A percentile compares a stretch with the other conserved stretches of the same genome.
phyloP scores from a whole-genome alignment of 1,140 invertebrate genomes.

The Nephotettix cincticeps region DNA sequence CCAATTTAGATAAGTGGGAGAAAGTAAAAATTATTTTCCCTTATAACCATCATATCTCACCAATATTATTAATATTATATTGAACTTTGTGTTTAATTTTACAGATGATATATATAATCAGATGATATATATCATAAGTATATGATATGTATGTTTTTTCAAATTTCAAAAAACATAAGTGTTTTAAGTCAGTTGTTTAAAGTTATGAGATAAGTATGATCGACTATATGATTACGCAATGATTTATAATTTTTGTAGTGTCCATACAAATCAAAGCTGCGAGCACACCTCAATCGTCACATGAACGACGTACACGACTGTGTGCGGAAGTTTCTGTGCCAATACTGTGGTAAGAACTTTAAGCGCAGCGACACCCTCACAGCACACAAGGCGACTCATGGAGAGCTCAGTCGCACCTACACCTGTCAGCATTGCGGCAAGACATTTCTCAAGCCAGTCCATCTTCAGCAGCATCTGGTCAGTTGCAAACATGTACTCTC shows the following conservation, averaged over 20 bases:
- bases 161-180: too few species aligned
- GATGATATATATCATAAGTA: too few species aligned
- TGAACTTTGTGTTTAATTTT: too few species aligned
- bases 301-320: slow-evolving; percentile 14
- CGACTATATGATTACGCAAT: too few species aligned
- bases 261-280: slow-evolving; percentile 22
- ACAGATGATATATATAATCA: too few species aligned
- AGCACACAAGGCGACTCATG: slow-evolving; percentile 22
- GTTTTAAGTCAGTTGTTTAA: too few species aligned
- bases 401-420: neutral
- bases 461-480: slow-evolving; percentile 25
- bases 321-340: slow-evolving; percentile 22
- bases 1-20: too few species aligned
- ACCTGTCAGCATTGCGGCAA: slow-evolving; percentile 20
- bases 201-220: too few species aligned
- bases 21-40: too few species aligned
- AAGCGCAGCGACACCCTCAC: slow-evolving; percentile 24
- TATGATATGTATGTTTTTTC: too few species aligned
- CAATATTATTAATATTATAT: too few species aligned
- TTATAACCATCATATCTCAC: too few species aligned
- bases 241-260: slow-evolving; percentile 27
- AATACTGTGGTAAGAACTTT: slow-evolving; percentile 27
- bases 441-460: neutral
- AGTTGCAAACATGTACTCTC: neutral
- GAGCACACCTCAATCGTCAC: slow-evolving; percentile 18